A percentile compares a stretch with the other conserved stretches of the same genome.
Conservation (phyloP, 2,113 vertebrate species). For the Dicrurus megarhynchus region DNA sequence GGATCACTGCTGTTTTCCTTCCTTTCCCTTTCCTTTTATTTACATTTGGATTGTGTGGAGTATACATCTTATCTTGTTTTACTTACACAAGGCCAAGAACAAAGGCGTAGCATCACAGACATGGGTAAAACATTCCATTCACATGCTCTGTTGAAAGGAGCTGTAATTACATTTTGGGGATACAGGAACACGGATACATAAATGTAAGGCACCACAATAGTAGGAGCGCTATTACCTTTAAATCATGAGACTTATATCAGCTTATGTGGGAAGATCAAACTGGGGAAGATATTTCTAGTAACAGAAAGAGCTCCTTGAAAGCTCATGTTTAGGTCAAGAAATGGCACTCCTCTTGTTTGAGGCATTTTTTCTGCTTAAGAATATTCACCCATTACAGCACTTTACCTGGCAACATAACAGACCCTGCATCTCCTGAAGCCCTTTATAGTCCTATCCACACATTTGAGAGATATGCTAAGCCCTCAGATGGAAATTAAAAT, state of each 20-base stretch:
- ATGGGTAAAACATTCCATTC: neutral
- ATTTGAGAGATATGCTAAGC: neutral
- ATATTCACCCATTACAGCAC: neutral
- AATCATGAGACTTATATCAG: neutral
- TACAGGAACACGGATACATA: neutral
- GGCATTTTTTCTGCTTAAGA: neutral
- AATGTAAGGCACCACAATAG: neutral
- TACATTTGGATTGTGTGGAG: neutral
- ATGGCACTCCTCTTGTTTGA: neutral
- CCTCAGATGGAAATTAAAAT: neutral
- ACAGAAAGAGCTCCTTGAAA: neutral
- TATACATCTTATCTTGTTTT: neutral
- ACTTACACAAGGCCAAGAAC: neutral
- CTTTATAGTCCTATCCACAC: neutral
- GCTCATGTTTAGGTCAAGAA: neutral
- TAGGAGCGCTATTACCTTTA: neutral
- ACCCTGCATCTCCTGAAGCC: neutral
- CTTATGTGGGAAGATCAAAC: accelerated
- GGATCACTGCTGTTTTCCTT: neutral
- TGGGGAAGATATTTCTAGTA: neutral
- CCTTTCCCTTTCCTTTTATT: neutral
- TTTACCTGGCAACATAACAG: neutral
- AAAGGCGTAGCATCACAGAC: neutral
- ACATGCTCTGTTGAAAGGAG: neutral
- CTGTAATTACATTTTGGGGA: neutral